Base-by-base conservation (phyloP, 2,888 invertebrate genomes). In the Margaritifera margaritifera region DNA sequence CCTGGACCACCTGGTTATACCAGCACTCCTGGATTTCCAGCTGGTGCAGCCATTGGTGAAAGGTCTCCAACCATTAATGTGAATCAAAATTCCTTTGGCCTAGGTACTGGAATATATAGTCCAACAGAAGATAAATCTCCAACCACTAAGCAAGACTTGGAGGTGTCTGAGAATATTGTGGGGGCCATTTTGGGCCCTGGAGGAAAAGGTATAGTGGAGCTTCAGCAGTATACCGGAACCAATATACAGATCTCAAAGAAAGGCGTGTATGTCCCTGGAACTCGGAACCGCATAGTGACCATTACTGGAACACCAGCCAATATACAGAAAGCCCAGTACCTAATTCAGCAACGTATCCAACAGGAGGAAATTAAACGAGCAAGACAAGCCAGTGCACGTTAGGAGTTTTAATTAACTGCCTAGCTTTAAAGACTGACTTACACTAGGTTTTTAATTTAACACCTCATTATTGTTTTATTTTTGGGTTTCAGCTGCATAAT, bases 241-340 rank as follows among this genome's bases (percentile, higher is more conserved):
- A 97, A 95, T 92, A 97, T 98, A 91, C 97, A 98, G 92, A 98
- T 98, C 92, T 97, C 97, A 85, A 98, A 98, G 93, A 98, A 98
- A 92, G 97, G 97, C 90, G 96, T 95, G 89, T 98, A 96, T 92
- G 96, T 96, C 88, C 97, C 98, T 82, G 97, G 97, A 91, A 98
- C 97, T 83, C 94, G 97, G 91, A 97, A 98, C 93, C 95, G 98
- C 90, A 96, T 97, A 91, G 98, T 98, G 84, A 96, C 97, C 91
- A 97, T 98, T 92, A 94, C 95, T 88, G 98, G 98, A 91, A 93
- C 94, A 88, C 93, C 94, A 88, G 94, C 93, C 91, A 94, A 96
- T 92, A 96, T 98, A 92, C 93, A 93, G 90, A 95, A 94, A 91
- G 98, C 98, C 90, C 95, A 96, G 91, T 96, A 94, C 92, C 94